Evolutionary conservation across 2,888 invertebrate species (phyloP), one percentile per base, ranked within the genome.

Genomic region (Drosophila meridionalis): DNA sequence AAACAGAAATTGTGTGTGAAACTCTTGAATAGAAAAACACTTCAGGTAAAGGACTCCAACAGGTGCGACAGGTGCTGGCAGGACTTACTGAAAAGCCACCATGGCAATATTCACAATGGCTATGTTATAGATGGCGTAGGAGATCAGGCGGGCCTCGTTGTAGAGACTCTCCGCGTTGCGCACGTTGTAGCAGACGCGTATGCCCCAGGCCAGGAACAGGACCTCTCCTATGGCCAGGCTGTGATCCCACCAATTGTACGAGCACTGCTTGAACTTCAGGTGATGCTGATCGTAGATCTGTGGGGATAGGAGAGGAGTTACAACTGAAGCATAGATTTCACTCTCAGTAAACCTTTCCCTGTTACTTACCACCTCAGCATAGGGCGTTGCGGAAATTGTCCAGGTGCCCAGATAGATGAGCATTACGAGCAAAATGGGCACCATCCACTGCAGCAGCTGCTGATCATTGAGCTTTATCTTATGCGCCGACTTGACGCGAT

Each of bases 211-310:
- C 62, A 97, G 94, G 91, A 97, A 97, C 12, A 97, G 93, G 43
- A 94, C 94, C 93, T 94, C 93, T 95, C 98, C 97, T 91, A 97
- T 97, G 53, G 97, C 97, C 92, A 98, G 94, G 92, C 97, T 97
- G 93, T 98, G 98, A 94, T 97, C 97, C 98, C 98, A 98, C 97
- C 98, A 98, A 90, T 97, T 97, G 93, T 97, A 97, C 40, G 96
- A 95, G 93, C 98, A 98, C 91, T 97, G 97, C 91, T 96, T 97
- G 93, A 98, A 98, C 92, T 96, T 96, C 73, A 98, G 94, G 61
- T 96, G 96, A 82, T 94, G 94, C 82, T 95, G 95, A 91, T 97
- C 97, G 68, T 95, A 94, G 81, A 97, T 97, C 94, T 95, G 80
- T 6, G 57, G 63, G 8, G 9, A 45, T 28, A 0, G 28, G 9